These are phyloP conservation scores for Drosophila macrospina DNA, from an alignment of 2,888 invertebrate genomes.

Conservation along the genomic window DNA sequence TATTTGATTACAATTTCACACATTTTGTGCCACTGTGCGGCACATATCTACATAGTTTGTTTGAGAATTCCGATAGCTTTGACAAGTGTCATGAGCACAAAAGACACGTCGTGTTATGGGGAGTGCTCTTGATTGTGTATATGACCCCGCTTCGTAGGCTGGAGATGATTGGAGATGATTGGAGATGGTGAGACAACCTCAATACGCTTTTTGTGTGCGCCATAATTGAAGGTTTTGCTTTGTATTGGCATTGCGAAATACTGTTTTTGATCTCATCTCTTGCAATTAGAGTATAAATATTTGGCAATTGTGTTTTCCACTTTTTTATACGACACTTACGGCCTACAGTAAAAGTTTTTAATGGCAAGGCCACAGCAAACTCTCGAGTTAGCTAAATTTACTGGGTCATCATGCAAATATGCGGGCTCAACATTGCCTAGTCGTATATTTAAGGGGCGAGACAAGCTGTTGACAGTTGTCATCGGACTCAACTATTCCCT, in stretches of 20 bases:
- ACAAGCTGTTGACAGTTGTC: conserved; percentile 74
- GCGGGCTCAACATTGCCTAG: conserved; percentile 62
- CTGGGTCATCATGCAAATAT: conserved; percentile 62
- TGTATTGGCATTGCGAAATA: conserved; percentile 37
- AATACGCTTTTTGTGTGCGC: conserved; percentile 29
- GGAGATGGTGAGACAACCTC: conserved; percentile 18
- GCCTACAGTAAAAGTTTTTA: not conserved
- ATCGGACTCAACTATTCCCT: conserved; percentile 20
- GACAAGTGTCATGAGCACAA: conserved; percentile 77
- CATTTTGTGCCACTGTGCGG: conserved; percentile 24
- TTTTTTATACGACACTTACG: conserved; percentile 19
- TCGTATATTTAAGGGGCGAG: conserved; percentile 46
- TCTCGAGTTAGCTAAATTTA: conserved; percentile 40
- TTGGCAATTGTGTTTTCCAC: conserved; percentile 59
- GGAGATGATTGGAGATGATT: conserved; percentile 19
- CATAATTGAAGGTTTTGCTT: conserved; percentile 67
- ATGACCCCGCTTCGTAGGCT: conserved; percentile 46
- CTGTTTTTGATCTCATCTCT: conserved; percentile 43
- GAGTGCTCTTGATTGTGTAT: conserved; percentile 29
- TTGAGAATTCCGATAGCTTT: conserved; percentile 73
- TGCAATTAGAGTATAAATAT: conserved; percentile 75
- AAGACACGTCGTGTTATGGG: conserved; percentile 59
- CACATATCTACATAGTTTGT: conserved; percentile 56
- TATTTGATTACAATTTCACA: too few species aligned
- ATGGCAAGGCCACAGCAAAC: conserved; percentile 31